These are phyloP conservation scores for Rhynchonycteris naso DNA, from an alignment of 2,797 vertebrate species.

Conservation along the genomic window DNA sequence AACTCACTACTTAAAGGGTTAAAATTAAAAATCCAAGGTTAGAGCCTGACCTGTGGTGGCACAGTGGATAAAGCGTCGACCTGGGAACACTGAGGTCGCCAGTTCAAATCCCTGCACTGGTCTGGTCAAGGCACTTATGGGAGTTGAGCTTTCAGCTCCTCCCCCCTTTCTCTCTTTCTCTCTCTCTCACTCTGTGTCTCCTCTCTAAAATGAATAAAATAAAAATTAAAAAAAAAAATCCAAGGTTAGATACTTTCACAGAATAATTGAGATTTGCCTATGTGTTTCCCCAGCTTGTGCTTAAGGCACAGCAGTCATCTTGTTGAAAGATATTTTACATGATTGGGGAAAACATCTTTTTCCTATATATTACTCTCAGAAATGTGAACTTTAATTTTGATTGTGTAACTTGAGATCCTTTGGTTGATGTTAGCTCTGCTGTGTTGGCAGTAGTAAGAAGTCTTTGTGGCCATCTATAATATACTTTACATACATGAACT, in stretches of 20 bases:
- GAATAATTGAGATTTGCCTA: background rate
- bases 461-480: background rate
- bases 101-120: no score
- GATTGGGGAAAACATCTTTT: background rate
- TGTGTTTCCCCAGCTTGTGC: slow-evolving; percentile 39
- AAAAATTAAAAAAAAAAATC: no score
- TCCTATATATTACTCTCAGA: slow-evolving; percentile 29
- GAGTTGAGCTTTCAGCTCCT: no score
- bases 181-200: no score
- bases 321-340: slow-evolving; percentile 18
- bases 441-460: background rate
- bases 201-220: no score
- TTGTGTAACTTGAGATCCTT: slow-evolving; percentile 8
- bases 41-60: no score
- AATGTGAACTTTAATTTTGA: slow-evolving; percentile 39
- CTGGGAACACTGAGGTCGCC: no score
- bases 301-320: slow-evolving; percentile 18
- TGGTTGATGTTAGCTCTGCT: slow-evolving; percentile 23
- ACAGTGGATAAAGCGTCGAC: no score
- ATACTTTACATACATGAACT: background rate
- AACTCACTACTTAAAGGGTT: no score
- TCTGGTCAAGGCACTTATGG: no score
- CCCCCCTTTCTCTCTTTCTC: no score
- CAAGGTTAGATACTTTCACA: background rate
- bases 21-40: background rate